phyloP scores from a whole-genome alignment of 2,797 vertebrate genomes.

The Poliocrania exsul region DNA sequence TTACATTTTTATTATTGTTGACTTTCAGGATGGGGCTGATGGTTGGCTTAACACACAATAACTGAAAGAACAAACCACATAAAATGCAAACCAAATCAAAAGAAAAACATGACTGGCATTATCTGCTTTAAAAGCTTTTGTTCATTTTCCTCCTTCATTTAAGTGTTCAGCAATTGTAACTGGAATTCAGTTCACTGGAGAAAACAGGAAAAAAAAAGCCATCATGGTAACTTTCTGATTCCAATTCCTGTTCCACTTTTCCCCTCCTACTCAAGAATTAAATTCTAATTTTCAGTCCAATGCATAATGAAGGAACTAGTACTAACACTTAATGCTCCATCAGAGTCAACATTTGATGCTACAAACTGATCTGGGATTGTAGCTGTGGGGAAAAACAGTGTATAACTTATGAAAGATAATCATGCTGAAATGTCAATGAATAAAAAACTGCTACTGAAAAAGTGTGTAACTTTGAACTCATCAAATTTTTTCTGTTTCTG shows the following conservation, averaged over 20 bases:
- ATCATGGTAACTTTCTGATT: not conserved
- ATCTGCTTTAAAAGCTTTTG: not conserved
- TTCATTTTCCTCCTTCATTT: not conserved
- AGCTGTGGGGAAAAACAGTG: not conserved
- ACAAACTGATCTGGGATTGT: not conserved
- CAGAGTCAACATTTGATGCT: not conserved
- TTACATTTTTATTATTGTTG: conserved; percentile 80
- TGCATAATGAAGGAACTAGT: not conserved
- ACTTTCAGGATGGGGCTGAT: conserved; percentile 62
- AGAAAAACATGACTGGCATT: not conserved
- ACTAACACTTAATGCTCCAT: not conserved
- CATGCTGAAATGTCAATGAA: not conserved
- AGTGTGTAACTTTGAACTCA: not conserved
- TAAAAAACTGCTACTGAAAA: not conserved
- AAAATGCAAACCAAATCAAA: conserved; percentile 23
- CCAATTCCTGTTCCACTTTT: not conserved
- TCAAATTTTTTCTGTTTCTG: not conserved
- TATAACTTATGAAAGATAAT: not conserved
- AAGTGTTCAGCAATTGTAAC: conserved; percentile 9
- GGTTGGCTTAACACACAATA: conserved; percentile 51
- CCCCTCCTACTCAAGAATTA: not conserved
- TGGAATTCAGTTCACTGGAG: not conserved
- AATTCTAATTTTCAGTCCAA: not conserved
- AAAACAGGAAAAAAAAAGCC: not conserved
- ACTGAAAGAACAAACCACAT: conserved; percentile 42